A percentile compares a stretch with the other conserved stretches of the same genome.
These are phyloP conservation scores for Trissolcus japonicus DNA, from an alignment of 2,888 invertebrate species.

Conservation along the genomic window DNA sequence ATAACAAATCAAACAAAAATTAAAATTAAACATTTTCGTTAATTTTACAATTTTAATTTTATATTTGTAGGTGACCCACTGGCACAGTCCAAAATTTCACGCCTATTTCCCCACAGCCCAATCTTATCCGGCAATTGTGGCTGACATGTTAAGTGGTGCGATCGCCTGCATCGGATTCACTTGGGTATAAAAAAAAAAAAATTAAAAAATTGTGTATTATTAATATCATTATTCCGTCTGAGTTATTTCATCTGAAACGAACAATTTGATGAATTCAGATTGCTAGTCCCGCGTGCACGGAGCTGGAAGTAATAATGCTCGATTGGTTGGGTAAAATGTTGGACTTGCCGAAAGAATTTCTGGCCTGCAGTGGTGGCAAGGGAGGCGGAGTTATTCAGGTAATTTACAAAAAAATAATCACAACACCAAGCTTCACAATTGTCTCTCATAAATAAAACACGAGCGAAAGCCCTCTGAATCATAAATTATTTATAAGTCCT, in stretches of 20 bases:
- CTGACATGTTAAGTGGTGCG: conserved; percentile 95
- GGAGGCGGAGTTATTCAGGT: conserved; percentile 84
- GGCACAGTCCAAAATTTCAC: conserved; percentile 97
- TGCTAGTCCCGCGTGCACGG: conserved; percentile 92
- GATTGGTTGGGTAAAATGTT: conserved; percentile 95
- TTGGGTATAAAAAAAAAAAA: conserved; percentile 84
- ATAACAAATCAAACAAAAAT: background rate
- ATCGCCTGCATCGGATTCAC: conserved; percentile 97
- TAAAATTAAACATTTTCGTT: background rate
- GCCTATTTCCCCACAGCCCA: conserved; percentile 96
- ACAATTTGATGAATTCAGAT: conserved; percentile 77
- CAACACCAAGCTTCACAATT: background rate
- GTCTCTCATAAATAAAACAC: conserved; percentile 16
- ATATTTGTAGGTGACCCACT: conserved; percentile 85
- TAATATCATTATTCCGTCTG: conserved; percentile 11
- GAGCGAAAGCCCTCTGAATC: background rate
- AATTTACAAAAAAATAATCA: conserved; percentile 21
- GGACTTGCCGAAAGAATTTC: conserved; percentile 87
- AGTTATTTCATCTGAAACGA: conserved; percentile 3
- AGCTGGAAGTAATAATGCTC: conserved; percentile 93
- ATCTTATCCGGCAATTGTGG: conserved; percentile 95
- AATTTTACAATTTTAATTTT: background rate
- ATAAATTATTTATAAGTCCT: background rate
- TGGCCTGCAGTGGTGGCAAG: conserved; percentile 85
- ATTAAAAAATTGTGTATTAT: background rate